Conservation (phyloP, 92 coral and sea anemone genomes). For the Phenganax stokvisi region DNA sequence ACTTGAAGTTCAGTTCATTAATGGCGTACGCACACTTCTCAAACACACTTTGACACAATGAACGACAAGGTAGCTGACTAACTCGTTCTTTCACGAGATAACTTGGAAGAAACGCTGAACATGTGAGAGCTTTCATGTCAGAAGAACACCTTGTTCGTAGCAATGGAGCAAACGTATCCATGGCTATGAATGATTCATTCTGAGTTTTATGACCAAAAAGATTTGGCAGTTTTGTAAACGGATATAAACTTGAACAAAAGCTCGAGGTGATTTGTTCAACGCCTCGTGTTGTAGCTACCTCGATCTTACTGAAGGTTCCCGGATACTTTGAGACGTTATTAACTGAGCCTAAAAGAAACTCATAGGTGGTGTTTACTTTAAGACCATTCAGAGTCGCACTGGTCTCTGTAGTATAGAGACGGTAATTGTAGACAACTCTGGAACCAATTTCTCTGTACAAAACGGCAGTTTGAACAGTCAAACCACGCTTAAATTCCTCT, state of each 20-base stretch:
- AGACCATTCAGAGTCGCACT: background rate
- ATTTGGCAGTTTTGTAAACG: conserved; percentile 3
- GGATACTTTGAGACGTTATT: background rate
- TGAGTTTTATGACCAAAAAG: conserved; percentile 3
- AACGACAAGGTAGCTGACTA: background rate
- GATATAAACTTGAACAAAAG: conserved; percentile 6
- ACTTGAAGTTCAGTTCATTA: background rate
- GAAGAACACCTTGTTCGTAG: background rate
- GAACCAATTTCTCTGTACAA: conserved; percentile 7
- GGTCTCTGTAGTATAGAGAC: background rate
- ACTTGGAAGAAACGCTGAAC: background rate
- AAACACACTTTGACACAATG: conserved; percentile 7
- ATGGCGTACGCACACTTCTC: conserved; percentile 3
- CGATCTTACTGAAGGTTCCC: background rate
- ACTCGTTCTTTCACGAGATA: background rate
- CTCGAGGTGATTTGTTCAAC: background rate
- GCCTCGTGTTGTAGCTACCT: background rate
- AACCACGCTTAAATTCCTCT: background rate
- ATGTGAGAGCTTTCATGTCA: conserved; percentile 1
- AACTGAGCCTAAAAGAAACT: conserved; percentile 4
- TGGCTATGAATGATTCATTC: background rate
- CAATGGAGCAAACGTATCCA: background rate
- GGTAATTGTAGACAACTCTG: background rate
- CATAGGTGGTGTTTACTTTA: background rate
- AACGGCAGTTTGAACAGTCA: background rate